Evolutionary conservation across 2,113 vertebrate genomes (phyloP), one percentile per base, ranked within the genome.

Genomic region (Zapornia atra): DNA sequence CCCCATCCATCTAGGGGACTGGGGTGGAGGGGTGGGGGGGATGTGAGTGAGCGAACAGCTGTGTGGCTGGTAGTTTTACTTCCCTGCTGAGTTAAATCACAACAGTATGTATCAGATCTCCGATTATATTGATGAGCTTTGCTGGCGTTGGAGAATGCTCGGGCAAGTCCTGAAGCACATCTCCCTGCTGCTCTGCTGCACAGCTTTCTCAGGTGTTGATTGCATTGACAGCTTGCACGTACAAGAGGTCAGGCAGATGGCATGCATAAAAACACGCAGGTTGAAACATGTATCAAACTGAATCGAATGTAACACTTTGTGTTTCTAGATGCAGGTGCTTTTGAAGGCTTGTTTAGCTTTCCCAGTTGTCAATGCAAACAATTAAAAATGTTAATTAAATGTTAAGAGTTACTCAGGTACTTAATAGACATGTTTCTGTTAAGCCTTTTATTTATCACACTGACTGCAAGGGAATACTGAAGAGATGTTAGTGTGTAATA

Each of bases 161-260:
- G 29, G 19, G 18, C 42, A 34, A 29, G 18, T 65, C 46, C 51
- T 38, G 46, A 36, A 36, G 69, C 33, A 25, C 21, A 15, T 0
- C 0, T 72, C 5, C 5, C 3, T 6, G 1, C 80, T 33, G 26
- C 1, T 15, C 12, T 51, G 34, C 56, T 29, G 16, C 50, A 8
- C 21, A 2, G 28, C 59, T 34, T 75, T 31, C 8, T 71, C n/a
- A 5, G 29, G 22, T 42, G 2, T 1, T 34, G 26, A 53, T 53
- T 53, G 15, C 51, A 28, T 53, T 28, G 65, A 11, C 24, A 38
- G 1, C 12, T 38, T 34, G 34, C 1, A 2, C 40, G 36, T 86
- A 3, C 2, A 28, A 28, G 38, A 50, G 6, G 3, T 40, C 22
- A 20, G 29, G 38, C 26, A 69, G 48, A 9, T 14, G 46, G 48